Base-by-base conservation (phyloP, 2,113 vertebrate genomes). In the Copsychus sechellarum region DNA sequence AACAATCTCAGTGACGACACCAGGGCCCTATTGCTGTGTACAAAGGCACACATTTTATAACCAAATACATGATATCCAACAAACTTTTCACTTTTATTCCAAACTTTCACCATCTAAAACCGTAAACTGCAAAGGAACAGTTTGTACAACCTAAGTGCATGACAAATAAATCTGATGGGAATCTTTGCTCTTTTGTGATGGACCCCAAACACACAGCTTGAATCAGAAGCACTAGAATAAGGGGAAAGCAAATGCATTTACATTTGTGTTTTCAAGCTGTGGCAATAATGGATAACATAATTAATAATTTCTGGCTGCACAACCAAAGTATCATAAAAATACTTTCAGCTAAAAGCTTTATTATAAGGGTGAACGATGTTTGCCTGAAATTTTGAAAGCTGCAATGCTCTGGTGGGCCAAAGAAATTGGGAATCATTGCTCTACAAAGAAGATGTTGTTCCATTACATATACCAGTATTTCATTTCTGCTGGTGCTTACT, bases 271-370 rank as follows among this genome's bases (percentile, higher is more conserved):
- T 95, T 95, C 92, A 90, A 90, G 88, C 86, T 92, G 85, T 70
- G 82, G 82, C 56, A 42, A 18, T 93, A 86, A 92, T 90, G 71
- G 88, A 69, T 69, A 80, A 77, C 58, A 60, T 92, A 92, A 90
- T 94, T 94, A 79, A 66, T 94, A 82, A 92, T 33, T 62, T 26
- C 85, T 77, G 67, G 82, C 88, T 90, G 34, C 34, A 36, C 43
- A 90, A 65, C 58, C 25, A 7, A 90, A 92, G 81, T 50, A 77
- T 61, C 88, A 86, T 86, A 94, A 93, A 95, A 96, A 90, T 2
- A 8, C 85, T 94, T 92, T 86, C 76, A 90, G 88, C 91, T 95
- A 94, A 94, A 96, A 94, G 90, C 92, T 92, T 90, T 38, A 51
- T 93, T 86, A 53, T 65, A 38, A 86, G 85, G 14, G 71, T 65